Percentiles rank a stretch among this genome's conserved stretches.
phyloP scores from a whole-genome alignment of 2,888 invertebrate species.

The Argynnis bischoffii region DNA sequence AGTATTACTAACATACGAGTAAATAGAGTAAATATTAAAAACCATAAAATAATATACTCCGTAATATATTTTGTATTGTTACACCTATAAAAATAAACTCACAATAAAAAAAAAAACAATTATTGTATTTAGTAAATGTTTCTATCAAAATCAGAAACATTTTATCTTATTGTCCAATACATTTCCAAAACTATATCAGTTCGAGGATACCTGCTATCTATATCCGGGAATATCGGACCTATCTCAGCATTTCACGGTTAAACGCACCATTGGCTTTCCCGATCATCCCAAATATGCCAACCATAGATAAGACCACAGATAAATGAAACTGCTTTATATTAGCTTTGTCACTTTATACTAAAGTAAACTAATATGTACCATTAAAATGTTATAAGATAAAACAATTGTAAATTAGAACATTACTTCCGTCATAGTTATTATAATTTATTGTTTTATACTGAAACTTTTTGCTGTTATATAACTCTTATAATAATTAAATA shows the following conservation, averaged over 20 bases:
- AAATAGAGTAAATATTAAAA: too few species aligned
- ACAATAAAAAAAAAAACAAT: not conserved
- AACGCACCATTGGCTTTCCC: constrained; percentile 71
- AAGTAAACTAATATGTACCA: constrained; percentile 8
- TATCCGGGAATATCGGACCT: constrained; percentile 69
- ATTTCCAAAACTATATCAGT: constrained; percentile 66
- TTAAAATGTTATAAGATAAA: constrained; percentile 1
- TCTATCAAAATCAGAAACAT: constrained; percentile 28
- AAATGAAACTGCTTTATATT: constrained; percentile 57
- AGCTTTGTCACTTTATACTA: constrained; percentile 41
- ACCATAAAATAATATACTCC: too few species aligned
- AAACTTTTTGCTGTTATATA: too few species aligned
- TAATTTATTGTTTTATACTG: not conserved
- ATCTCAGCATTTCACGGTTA: constrained; percentile 79
- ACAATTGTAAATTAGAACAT: constrained; percentile 1
- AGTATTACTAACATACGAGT: too few species aligned
- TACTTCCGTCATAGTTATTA: constrained; percentile 4
- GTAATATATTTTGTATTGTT: not conserved
- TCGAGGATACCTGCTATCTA: constrained; percentile 74
- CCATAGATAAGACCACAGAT: constrained; percentile 71
- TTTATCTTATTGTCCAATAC: constrained; percentile 59
- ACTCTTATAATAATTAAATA: not conserved
- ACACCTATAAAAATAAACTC: not conserved
- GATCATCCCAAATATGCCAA: constrained; percentile 66
- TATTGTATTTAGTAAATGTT: not conserved